Percentiles rank a stretch among this genome's conserved stretches.
Conservation (phyloP, 2,888 invertebrate genomes). For the Campoplex capitator region DNA sequence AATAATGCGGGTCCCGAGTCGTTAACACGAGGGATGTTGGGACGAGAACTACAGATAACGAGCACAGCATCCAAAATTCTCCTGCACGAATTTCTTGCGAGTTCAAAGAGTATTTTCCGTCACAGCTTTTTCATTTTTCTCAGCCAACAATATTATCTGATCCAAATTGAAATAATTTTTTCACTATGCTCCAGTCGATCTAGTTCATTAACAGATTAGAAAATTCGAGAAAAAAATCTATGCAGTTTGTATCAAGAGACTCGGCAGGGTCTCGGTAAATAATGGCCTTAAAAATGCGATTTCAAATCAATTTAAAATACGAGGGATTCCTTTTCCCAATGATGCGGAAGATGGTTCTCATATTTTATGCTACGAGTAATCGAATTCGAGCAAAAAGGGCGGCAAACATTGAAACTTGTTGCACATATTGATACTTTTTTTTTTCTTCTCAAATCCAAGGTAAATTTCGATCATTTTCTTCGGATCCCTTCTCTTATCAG, state of each 20-base stretch:
- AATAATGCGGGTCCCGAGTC: not conserved
- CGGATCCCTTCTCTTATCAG: not conserved
- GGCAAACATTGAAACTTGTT: not conserved
- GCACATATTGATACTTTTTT: not conserved
- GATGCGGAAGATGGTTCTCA: not conserved
- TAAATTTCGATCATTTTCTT: not conserved
- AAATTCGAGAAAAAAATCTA: not conserved
- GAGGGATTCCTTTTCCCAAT: not conserved
- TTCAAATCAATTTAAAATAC: not conserved
- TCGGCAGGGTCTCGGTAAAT: not conserved
- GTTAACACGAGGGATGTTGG: not conserved
- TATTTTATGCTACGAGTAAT: not conserved
- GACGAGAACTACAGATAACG: not conserved
- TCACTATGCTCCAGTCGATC: not conserved
- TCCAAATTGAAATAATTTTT: not conserved
- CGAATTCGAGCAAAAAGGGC: not conserved
- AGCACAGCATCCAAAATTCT: not conserved
- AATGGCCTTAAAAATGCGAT: not conserved
- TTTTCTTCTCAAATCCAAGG: not conserved
- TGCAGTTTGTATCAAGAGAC: not conserved
- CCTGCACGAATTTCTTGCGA: not conserved
- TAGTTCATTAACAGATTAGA: not conserved
- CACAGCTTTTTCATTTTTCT: not conserved
- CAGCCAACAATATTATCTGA: no score
- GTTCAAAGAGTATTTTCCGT: not conserved